Conservation (phyloP, 1,140 invertebrate genomes). For the Conus ventricosus region DNA sequence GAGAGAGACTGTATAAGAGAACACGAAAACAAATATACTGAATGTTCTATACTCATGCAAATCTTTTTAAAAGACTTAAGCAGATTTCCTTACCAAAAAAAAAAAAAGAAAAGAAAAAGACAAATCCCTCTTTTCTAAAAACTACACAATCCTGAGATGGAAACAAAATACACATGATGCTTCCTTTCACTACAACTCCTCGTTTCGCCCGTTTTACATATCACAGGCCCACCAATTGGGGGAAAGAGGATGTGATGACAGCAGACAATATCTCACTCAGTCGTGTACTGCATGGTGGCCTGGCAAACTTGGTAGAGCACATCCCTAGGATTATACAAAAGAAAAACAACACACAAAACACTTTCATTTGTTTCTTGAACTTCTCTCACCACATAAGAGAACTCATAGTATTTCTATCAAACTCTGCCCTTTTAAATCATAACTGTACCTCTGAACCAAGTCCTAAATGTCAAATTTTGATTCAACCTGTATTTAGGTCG, state of each 20-base stretch:
- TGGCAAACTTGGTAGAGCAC: constrained; percentile 19
- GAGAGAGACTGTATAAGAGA: too few relatives aligned
- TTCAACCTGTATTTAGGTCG: too few relatives aligned
- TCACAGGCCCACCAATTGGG: neutral
- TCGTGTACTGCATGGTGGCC: constrained; percentile 17
- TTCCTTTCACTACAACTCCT: neutral
- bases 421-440: neutral
- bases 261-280: constrained; percentile 11
- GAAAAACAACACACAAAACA: constrained; percentile 33
- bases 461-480: too few relatives aligned
- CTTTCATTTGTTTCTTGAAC: neutral
- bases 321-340: constrained; percentile 35
- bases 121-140: too few relatives aligned
- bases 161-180: constrained; percentile 5
- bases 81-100: too few relatives aligned
- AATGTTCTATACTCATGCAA: too few relatives aligned
- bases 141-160: too few relatives aligned
- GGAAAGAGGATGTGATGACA: neutral
- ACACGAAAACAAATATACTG: too few relatives aligned
- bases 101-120: neutral
- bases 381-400: neutral
- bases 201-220: too few relatives aligned
- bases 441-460: neutral
- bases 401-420: neutral
- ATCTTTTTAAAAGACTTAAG: too few relatives aligned